Percentiles rank a stretch among this genome's conserved stretches.
Conservation (phyloP, 2,888 invertebrate species). For the Epirrita christyi region DNA sequence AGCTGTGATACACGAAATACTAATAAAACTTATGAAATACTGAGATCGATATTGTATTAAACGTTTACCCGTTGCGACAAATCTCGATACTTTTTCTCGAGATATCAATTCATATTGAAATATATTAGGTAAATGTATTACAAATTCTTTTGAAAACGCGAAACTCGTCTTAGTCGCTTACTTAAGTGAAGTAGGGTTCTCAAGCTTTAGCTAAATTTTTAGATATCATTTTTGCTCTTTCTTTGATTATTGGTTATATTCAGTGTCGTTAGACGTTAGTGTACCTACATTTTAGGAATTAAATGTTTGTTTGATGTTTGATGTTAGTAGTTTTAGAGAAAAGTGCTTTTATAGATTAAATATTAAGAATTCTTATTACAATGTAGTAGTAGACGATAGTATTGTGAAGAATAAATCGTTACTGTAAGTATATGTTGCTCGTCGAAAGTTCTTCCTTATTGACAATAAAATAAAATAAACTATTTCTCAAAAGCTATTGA, state of each 20-base stretch:
- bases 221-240: slow-evolving; percentile 56
- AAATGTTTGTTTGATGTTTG: slow-evolving; percentile 78
- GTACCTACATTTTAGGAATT: slow-evolving; percentile 37
- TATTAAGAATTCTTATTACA: slow-evolving; percentile 46
- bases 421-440: slow-evolving; percentile 31
- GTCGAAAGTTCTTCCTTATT: slow-evolving; percentile 35
- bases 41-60: slow-evolving; percentile 54
- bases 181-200: slow-evolving; percentile 62
- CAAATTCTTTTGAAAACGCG: slow-evolving; percentile 36
- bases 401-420: slow-evolving; percentile 29
- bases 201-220: slow-evolving; percentile 74
- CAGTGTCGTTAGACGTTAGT: slow-evolving; percentile 49
- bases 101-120: slow-evolving; percentile 42
- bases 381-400: slow-evolving; percentile 36
- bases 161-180: slow-evolving; percentile 57
- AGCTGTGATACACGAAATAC: slow-evolving; percentile 69
- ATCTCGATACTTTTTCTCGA: slow-evolving; percentile 70
- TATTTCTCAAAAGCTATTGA: slow-evolving; percentile 10
- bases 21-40: slow-evolving; percentile 53
- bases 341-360: slow-evolving; percentile 79
- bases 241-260: slow-evolving; percentile 56
- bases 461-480: slow-evolving; percentile 35
- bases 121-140: slow-evolving; percentile 35
- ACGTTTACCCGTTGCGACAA: slow-evolving; percentile 52
- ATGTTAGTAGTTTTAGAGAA: slow-evolving; percentile 73